Base-by-base conservation (phyloP, 1,140 invertebrate species). In the Armadillidium nasatum region DNA sequence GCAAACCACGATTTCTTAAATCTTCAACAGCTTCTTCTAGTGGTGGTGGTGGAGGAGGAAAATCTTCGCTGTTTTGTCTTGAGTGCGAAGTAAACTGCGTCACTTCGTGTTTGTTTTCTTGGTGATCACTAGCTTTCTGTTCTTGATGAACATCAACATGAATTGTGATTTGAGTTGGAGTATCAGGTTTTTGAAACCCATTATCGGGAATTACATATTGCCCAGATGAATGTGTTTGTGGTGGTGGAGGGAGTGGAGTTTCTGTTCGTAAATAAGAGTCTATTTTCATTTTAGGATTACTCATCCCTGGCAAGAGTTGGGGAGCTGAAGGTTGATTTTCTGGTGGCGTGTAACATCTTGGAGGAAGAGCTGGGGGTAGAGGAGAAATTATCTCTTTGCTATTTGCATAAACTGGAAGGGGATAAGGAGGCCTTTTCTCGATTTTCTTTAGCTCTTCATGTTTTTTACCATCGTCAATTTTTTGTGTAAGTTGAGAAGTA, bases 11-110 rank as follows among this genome's bases (percentile, higher is more conserved):
- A 44, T 73, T 81, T 66, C 78, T 81, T 11, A 81, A 73, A 76
- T 81, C 80, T 76, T 81, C 80, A 75, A 81, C 80, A 44, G 80
- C 88, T 81, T 90, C 85, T 76, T 92, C 90, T 67, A 92, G 86
- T 3, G 91, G 90, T 0, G 92, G 89, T 2, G 93, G 93, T 44
- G 93, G 93, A 21, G 93, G 93, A 46, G 93, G 93, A 81, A 95
- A 95, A 80, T 95, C 93, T 85, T 94, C 92, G 85, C 93, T 94
- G 0, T 91, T 88, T 84, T 95, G 93, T 75, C 92, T 87, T 0
- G 92, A 94, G 83, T 94, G 93, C 54, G 89, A 88, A 0, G 88
- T 89, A 66, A 72, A 68, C 9, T 72, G 72, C 72, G 60, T 73
- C 19, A 46, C 3, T 15, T 60, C 50, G 1, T 13, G 19, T 13